Conservation (phyloP, 1,140 invertebrate species). For the Drosophila athabasca region DNA sequence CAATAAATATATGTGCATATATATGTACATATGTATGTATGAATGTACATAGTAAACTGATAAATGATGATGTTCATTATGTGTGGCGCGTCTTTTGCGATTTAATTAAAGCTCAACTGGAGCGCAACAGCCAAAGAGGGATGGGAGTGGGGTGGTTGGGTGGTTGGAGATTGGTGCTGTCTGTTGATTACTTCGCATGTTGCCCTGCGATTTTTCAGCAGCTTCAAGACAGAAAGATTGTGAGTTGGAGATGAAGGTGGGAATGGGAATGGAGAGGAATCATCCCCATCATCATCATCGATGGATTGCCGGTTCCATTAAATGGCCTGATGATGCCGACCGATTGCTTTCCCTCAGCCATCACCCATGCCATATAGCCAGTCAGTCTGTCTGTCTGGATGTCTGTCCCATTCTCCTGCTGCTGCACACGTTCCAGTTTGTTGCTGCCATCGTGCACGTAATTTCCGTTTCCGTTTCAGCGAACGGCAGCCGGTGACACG, state of each 20-base stretch:
- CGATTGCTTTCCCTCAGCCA: conserved; percentile 22
- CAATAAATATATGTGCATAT: conserved; percentile 1
- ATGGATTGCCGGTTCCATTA: conserved; percentile 69
- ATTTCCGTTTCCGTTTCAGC: conserved; percentile 80
- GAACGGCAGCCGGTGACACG: conserved; percentile 74
- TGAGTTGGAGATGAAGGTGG: neutral
- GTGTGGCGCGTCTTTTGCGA: conserved; percentile 69
- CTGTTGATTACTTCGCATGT: conserved; percentile 43
- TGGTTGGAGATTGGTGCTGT: neutral
- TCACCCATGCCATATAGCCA: neutral
- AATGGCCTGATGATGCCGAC: conserved; percentile 56
- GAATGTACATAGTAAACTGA: conserved; percentile 7
- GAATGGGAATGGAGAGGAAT: neutral
- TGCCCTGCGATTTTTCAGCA: conserved; percentile 47
- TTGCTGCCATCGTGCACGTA: conserved; percentile 71
- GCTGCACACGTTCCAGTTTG: conserved; percentile 54
- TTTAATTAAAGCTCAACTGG: conserved; percentile 70
- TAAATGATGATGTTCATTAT: conserved; percentile 78
- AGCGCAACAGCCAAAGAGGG: conserved; percentile 3
- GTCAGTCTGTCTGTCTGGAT: neutral
- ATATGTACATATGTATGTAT: neutral
- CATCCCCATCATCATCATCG: conserved; percentile 54
- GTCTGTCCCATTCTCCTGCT: conserved; percentile 4
- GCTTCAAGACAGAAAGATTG: neutral
- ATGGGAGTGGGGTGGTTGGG: neutral